phyloP scores from a whole-genome alignment of 2,888 invertebrate species.

The Bembecia ichneumoniformis region DNA sequence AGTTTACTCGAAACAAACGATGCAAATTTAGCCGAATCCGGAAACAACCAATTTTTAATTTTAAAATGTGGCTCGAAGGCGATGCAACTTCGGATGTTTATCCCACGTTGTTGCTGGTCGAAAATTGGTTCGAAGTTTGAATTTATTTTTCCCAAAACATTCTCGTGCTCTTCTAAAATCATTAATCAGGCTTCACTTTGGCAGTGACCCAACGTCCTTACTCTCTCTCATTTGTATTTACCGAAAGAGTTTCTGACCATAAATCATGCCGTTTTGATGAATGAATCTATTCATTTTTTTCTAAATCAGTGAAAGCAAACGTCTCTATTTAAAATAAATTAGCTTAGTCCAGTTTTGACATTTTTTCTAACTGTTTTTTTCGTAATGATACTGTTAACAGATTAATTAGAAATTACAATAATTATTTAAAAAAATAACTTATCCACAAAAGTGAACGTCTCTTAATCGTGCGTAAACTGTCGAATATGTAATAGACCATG shows the following conservation, averaged over 20 bases:
- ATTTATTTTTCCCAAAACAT: constrained; percentile 52
- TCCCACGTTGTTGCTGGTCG: background rate
- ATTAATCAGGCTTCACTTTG: constrained; percentile 68
- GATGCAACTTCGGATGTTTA: background rate
- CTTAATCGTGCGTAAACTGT: too few relatives aligned
- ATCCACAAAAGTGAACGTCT: too few relatives aligned
- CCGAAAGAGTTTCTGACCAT: constrained; percentile 62
- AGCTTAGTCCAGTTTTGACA: constrained; percentile 1
- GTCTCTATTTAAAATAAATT: constrained; percentile 29
- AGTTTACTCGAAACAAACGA: too few relatives aligned
- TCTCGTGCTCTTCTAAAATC: constrained; percentile 54
- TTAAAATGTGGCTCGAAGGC: background rate
- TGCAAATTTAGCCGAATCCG: background rate
- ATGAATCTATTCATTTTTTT: constrained; percentile 56
- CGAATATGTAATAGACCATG: background rate
- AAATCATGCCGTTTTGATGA: constrained; percentile 65
- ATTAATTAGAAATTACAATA: too few relatives aligned
- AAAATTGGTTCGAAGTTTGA: constrained; percentile 24
- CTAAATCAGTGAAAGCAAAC: constrained; percentile 28
- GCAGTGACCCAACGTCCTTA: constrained; percentile 65
- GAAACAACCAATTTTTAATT: background rate
- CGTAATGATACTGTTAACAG: too few relatives aligned
- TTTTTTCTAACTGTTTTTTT: too few relatives aligned
- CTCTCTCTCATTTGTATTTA: constrained; percentile 67
- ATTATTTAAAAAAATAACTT: too few relatives aligned